Evolutionary conservation across 2,113 vertebrate genomes (phyloP), one percentile per base, ranked within the genome.

Genomic region (Rana temporaria): DNA sequence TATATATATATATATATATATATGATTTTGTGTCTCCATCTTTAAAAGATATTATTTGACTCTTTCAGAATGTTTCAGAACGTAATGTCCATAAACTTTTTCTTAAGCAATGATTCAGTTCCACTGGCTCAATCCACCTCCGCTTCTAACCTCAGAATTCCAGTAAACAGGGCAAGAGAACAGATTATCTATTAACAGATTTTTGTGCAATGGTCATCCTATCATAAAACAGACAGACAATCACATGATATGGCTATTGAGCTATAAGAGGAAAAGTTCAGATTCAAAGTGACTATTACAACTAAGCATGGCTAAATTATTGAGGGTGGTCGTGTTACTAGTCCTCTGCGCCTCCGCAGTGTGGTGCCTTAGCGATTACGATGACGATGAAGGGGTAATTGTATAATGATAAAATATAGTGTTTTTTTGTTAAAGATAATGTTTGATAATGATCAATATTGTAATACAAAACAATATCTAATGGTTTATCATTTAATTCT

Each of bases 271-370:
- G 56, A 15, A 65, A 19, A 57, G 16, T 2, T 24, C 18, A 20
- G n/a, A 22, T 32, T 34, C 52, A 12, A 8, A n/a, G 24, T 57
- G n/a, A 34, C 71, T 66, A 73, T 62, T 65, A 34, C 26, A 75
- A 32, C 72, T 22, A 48, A 57, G 60, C n/a, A 82, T 82, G 78
- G 66, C 70, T 22, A 81, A 85, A 86, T 80, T 79, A 86, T 91
- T 94, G 93, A 94, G 88, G 80, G 72, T 86, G 79, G 85, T 93
- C 5, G 86, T 91, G 68, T 32, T 94, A 34, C 62, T 94, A 70
- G 85, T 94, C 19, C 79, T 94, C 76, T 93, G 90, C 85, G 57
- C 86, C 83, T 82, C 82, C 69, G 63, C 77, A 0, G 73, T 85
- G 88, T 48, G 0, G 0, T 24, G 0, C 0, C 0, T 11, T 38